These are phyloP conservation scores for Notodonta ziczac DNA, from an alignment of 2,888 invertebrate genomes.

Conservation along the genomic window DNA sequence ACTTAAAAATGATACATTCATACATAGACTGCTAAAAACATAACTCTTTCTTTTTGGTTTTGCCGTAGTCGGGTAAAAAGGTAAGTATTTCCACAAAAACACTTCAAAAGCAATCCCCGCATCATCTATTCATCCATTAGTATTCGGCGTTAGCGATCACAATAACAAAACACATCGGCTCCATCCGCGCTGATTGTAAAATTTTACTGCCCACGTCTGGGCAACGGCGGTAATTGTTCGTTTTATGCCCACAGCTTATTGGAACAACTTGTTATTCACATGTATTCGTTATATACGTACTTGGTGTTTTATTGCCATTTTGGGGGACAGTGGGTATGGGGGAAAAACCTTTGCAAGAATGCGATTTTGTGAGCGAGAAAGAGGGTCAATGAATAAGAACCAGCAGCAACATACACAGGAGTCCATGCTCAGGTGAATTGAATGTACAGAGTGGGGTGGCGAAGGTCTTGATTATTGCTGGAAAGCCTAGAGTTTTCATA, in stretches of 20 bases:
- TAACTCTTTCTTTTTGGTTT: too few relatives aligned
- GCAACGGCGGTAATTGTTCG: slow-evolving; percentile 23
- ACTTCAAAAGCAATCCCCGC: slow-evolving; percentile 2
- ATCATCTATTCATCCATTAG: slow-evolving; percentile 2
- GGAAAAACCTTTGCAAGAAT: not conserved
- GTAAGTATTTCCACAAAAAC: not conserved
- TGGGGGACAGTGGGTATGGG: slow-evolving; percentile 16
- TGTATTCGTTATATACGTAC: slow-evolving; percentile 14
- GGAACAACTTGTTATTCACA: slow-evolving; percentile 29
- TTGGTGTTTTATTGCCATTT: slow-evolving; percentile 10
- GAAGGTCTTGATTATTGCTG: too few relatives aligned
- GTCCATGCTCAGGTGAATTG: too few relatives aligned
- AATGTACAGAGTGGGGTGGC: too few relatives aligned
- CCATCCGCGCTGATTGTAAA: slow-evolving; percentile 51
- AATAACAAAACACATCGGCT: slow-evolving; percentile 33
- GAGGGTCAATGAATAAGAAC: too few relatives aligned
- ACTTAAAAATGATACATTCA: too few relatives aligned
- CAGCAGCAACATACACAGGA: too few relatives aligned
- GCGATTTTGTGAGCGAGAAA: too few relatives aligned
- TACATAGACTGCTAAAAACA: not conserved
- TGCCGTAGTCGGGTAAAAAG: not conserved
- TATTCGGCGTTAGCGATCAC: slow-evolving; percentile 30
- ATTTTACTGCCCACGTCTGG: slow-evolving; percentile 52
- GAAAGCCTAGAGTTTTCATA: too few relatives aligned
- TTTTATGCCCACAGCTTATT: slow-evolving; percentile 32